These are phyloP conservation scores for Stichodactyla helianthus DNA, from an alignment of 64 coral and sea anemone genomes.

Conservation along the genomic window DNA sequence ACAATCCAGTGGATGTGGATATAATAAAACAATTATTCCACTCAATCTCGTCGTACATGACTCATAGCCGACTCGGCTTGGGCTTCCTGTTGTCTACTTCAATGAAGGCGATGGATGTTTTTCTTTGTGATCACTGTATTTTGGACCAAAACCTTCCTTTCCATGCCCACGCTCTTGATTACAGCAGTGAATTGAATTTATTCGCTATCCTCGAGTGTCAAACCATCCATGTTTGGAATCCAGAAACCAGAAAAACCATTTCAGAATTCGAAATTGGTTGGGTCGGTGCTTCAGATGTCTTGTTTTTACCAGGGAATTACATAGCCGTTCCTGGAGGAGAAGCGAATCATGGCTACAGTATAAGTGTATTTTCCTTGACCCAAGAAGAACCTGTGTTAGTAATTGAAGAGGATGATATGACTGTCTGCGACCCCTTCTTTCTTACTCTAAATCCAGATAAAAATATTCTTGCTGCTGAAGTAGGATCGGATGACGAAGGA, in stretches of 20 bases:
- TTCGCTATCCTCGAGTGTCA: conserved; percentile 27
- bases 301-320: conserved; percentile 27
- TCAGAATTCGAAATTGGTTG: conserved; percentile 21
- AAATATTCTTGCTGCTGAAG: neutral
- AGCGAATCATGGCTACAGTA: conserved; percentile 9
- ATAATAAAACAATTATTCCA: no score
- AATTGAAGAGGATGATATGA: neutral
- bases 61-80: no score
- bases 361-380: conserved; percentile 20
- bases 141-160: neutral
- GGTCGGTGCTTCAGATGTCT: conserved; percentile 7
- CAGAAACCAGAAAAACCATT: neutral
- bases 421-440: neutral
- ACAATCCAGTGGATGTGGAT: no score
- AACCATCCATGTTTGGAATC: conserved; percentile 24
- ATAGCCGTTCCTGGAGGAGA: conserved; percentile 42
- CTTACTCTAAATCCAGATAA: conserved; percentile 35
- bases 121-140: neutral
- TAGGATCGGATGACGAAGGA: neutral
- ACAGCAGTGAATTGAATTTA: conserved; percentile 46
- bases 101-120: neutral
- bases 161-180: neutral
- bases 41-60: no score
- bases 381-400: conserved; percentile 6
- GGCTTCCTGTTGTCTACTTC: no score